Evolutionary conservation across 1,140 invertebrate species (phyloP).

Genomic region (Trissolcus basalis): DNA sequence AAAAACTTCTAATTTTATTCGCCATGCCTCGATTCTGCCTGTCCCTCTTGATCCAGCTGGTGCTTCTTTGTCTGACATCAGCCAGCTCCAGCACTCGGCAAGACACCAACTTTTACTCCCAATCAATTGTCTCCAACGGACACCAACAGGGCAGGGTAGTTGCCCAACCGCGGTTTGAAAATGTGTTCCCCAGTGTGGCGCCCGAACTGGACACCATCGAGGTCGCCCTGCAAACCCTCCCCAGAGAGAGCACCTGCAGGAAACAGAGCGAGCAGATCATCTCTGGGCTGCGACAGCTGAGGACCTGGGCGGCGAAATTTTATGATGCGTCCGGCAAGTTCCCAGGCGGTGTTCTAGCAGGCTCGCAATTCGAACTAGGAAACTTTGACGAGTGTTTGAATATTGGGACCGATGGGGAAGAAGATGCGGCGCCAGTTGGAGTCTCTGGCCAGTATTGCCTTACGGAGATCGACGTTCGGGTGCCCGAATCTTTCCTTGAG

Average conservation of each 20-base stretch:
- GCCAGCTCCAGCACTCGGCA: conserved; percentile 9
- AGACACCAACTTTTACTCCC: neutral
- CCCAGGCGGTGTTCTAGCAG: conserved; percentile 79
- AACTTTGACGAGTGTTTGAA: conserved; percentile 83
- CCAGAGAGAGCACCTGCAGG: conserved; percentile 70
- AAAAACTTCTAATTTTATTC: conserved; percentile 1
- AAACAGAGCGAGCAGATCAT: conserved; percentile 75
- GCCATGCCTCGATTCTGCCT: neutral
- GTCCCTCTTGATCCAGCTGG: conserved; percentile 6
- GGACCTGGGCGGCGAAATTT: conserved; percentile 79
- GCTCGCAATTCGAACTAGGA: conserved; percentile 80
- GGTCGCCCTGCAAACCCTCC: conserved; percentile 67
- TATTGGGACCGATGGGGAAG: conserved; percentile 62
- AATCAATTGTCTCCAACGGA: neutral
- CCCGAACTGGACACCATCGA: conserved; percentile 60
- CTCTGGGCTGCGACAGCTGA: conserved; percentile 72
- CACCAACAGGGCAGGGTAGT: neutral
- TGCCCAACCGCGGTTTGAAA: conserved; percentile 6
- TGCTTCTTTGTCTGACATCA: neutral
- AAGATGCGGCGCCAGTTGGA: conserved; percentile 40
- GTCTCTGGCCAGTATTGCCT: conserved; percentile 81
- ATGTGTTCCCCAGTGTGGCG: conserved; percentile 47
- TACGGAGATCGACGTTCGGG: conserved; percentile 74
- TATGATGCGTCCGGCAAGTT: conserved; percentile 82
- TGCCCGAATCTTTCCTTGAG: conserved; percentile 47